Percentiles rank a stretch among this genome's conserved stretches.
Evolutionary conservation across 2,888 invertebrate species (phyloP).

Genomic region (Macaria liturata): DNA sequence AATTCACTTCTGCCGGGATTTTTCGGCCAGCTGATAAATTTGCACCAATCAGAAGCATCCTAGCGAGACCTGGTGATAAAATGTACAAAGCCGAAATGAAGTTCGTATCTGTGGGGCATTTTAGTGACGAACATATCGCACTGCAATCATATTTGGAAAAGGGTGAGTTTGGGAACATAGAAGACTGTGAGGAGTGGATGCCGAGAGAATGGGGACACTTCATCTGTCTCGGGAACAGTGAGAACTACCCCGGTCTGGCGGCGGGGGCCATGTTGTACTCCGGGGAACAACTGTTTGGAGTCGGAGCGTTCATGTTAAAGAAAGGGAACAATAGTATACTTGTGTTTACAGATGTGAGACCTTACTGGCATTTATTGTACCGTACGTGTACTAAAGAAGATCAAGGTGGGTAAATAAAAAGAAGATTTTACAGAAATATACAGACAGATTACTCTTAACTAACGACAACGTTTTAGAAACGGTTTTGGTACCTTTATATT

Average conservation of each 20-base stretch:
- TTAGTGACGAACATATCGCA: neutral
- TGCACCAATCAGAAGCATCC: neutral
- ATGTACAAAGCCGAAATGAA: neutral
- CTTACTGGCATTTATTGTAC: neutral
- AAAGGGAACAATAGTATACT: neutral
- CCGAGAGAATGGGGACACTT: neutral
- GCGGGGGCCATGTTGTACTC: slow-evolving; percentile 1
- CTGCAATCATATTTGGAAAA: neutral
- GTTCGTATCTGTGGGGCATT: neutral
- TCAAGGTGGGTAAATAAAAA: neutral
- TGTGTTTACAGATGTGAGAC: neutral
- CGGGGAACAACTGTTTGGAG: neutral
- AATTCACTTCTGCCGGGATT: neutral
- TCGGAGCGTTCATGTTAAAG: neutral
- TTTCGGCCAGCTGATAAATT: neutral
- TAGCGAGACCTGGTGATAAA: neutral
- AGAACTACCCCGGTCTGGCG: neutral
- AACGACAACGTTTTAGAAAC: no score
- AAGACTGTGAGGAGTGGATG: neutral
- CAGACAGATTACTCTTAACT: no score
- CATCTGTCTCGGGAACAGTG: neutral
- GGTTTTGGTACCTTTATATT: no score
- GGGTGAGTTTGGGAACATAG: neutral
- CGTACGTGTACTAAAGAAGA: neutral
- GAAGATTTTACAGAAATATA: no score